Conservation (phyloP, 2,888 invertebrate species). For the Cecidostiba fungosa region DNA sequence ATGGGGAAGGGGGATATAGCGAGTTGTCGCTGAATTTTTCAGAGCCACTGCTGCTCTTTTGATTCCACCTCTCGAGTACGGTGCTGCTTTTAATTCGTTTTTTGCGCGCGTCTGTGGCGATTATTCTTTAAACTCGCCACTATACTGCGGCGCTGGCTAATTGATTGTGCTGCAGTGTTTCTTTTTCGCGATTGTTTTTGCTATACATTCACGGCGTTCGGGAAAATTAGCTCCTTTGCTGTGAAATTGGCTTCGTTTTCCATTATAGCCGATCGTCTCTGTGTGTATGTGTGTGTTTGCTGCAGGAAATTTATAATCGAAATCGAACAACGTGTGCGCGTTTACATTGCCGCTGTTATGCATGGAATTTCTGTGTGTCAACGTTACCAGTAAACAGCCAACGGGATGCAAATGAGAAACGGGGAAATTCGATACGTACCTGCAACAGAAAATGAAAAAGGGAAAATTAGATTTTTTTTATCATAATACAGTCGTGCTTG, state of each 20-base stretch:
- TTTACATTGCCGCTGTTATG: background rate
- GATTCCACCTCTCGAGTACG: background rate
- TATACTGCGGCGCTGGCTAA: background rate
- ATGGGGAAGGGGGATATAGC: background rate
- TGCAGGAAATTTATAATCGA: background rate
- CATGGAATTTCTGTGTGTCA: background rate
- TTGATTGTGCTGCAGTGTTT: background rate
- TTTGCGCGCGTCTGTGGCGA: background rate
- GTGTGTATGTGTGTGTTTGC: background rate
- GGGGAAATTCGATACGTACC: conserved; percentile 23
- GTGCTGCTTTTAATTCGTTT: conserved; percentile 37
- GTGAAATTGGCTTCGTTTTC: background rate
- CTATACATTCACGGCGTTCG: background rate
- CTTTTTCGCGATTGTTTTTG: background rate
- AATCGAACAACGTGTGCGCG: background rate
- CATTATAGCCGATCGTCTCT: background rate
- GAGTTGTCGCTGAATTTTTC: conserved; percentile 14
- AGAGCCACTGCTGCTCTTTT: conserved; percentile 15
- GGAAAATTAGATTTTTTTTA: background rate
- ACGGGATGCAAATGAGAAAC: background rate
- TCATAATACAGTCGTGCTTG: no score
- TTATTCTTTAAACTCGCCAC: no score
- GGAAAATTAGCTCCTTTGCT: background rate
- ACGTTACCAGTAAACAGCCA: background rate
- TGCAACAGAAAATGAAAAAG: conserved; percentile 27